A percentile compares a stretch with the other conserved stretches of the same genome.
phyloP scores from a whole-genome alignment of 1,140 invertebrate species.

The Pseudomyrmex cubaensis region DNA sequence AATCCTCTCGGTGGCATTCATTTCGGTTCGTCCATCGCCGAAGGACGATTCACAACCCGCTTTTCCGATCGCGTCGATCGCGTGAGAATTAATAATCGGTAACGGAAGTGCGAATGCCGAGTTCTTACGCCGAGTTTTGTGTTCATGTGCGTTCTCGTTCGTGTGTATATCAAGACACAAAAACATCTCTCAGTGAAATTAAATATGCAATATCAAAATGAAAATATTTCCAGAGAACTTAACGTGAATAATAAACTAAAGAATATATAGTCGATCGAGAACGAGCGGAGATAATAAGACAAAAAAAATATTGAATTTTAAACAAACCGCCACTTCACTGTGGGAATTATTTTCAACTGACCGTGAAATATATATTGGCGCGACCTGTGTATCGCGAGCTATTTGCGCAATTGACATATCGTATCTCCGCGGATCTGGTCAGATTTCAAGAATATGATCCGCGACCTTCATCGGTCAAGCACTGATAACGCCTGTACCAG shows the following conservation, averaged over 20 bases:
- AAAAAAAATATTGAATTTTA: conserved; percentile 24
- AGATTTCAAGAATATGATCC: conserved; percentile 59
- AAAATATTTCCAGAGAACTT: conserved; percentile 10
- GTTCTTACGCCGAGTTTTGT: neutral
- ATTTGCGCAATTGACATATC: conserved; percentile 42
- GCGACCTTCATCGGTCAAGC: conserved; percentile 51
- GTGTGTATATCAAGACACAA: neutral
- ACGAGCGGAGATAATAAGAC: conserved; percentile 18
- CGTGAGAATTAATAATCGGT: conserved; percentile 10
- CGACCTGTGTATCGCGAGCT: neutral
- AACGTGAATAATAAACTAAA: conserved; percentile 24
- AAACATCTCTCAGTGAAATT: neutral
- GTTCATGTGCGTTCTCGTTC: neutral
- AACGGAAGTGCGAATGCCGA: neutral
- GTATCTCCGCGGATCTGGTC: conserved; percentile 24
- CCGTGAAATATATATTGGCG: conserved; percentile 17
- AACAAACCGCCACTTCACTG: neutral
- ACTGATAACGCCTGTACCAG: conserved; percentile 52
- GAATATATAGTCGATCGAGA: conserved; percentile 1
- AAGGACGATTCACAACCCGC: neutral
- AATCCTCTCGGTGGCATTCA: neutral
- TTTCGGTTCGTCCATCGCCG: neutral
- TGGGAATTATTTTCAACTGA: conserved; percentile 11
- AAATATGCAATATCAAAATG: neutral
- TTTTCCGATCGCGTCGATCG: neutral